Evolutionary conservation across 1,140 invertebrate genomes (phyloP), one percentile per base, ranked within the genome.

Genomic region (Belonocnema kinseyi): DNA sequence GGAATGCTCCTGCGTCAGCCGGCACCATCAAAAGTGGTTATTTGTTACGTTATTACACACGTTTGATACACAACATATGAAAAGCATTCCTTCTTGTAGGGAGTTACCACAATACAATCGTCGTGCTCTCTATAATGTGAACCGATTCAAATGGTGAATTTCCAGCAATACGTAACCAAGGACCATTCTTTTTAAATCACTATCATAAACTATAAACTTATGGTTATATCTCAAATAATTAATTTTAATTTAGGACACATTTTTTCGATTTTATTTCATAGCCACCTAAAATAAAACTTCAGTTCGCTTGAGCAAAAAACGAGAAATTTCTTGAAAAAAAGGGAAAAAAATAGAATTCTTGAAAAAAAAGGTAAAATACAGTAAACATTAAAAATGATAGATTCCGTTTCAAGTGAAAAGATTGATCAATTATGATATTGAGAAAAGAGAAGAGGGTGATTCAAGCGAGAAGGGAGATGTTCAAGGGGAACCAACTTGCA

Each of bases 91-190:
- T 71, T 21, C 54, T 56, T 61, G 76, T 46, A 75, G 66, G 80
- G 82, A 85, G 85, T 82, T 80, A 78, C 61, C 84, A 82, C 84
- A 78, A 79, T 79, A 80, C 82, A 26, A 26, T 66, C 61, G 14
- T 66, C 21, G 33, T 21, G 19, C 56, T 58, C 82, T 78, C 81
- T 84, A 83, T 89, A 89, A 89, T 88, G 85, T 78, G 81, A 85
- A 84, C 87, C 88, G 87, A 90, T 90, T 90, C 89, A 88, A 89
- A 89, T 88, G 88, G 89, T 87, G 89, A 89, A 90, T 90, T 90
- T 85, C 83, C 83, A 76, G 79, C 86, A 84, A 90, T 89, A 87
- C 83, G 84, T 88, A 80, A 81, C 74, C 50, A 56, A 75, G 82
- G 80, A 78, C 73, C 83, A 82, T 79, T 80, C 78, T 78, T 83